Conservation (phyloP, 2,113 vertebrate genomes). For the Vireo altiloquus region DNA sequence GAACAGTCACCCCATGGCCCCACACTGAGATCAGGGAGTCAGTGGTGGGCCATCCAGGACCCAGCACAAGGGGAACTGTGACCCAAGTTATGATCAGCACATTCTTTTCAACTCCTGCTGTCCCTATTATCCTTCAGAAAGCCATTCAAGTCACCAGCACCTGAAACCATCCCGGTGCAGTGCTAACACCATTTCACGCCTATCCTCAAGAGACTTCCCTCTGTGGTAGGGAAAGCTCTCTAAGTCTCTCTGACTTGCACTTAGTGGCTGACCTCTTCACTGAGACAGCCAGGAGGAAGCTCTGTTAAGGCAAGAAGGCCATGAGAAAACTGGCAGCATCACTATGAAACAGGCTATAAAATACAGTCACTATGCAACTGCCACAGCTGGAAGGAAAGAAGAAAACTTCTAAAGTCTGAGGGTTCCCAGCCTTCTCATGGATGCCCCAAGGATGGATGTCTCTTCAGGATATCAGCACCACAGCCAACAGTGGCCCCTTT, state of each 20-base stretch:
- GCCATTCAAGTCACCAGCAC: not conserved
- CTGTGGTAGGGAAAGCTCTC: fast-evolving
- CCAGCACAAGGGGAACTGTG: not conserved
- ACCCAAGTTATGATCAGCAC: not conserved
- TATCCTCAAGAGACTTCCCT: not conserved
- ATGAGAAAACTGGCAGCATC: not conserved
- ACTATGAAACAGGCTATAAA: not conserved
- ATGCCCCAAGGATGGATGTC: not conserved
- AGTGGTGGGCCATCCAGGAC: not conserved
- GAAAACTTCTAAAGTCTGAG: not conserved
- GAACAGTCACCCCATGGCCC: not conserved
- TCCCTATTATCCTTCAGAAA: not conserved
- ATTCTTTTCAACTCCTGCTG: not conserved
- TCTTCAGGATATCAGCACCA: fast-evolving
- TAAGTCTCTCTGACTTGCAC: not conserved
- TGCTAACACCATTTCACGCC: not conserved
- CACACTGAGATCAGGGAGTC: not conserved
- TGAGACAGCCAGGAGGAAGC: not conserved
- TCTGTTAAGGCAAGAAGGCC: not conserved
- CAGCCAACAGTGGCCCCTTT: not conserved
- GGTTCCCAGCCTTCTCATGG: not conserved
- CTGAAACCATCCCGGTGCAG: not conserved
- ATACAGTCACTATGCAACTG: slow-evolving; percentile 37
- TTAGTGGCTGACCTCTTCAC: not conserved
- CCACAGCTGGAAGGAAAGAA: not conserved